Evolutionary conservation across 2,888 invertebrate genomes (phyloP).

Genomic region (Teleogryllus oceanicus): DNA sequence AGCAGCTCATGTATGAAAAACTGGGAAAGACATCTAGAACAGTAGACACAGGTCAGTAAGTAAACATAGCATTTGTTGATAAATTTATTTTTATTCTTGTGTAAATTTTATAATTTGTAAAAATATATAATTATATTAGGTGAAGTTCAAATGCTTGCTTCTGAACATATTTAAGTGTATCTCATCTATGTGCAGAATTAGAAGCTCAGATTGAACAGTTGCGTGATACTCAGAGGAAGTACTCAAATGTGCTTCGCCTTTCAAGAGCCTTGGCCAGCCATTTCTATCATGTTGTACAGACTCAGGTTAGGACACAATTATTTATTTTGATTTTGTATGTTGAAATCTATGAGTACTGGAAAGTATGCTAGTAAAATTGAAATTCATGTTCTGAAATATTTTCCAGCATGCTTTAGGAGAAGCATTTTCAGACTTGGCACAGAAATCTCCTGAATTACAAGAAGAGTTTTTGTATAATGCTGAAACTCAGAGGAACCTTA

Average conservation of each 20-base stretch:
- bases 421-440: slow-evolving; percentile 90
- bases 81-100: neutral
- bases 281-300: slow-evolving; percentile 81
- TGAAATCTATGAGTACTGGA: neutral
- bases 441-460: slow-evolving; percentile 93
- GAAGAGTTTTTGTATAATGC: slow-evolving; percentile 93
- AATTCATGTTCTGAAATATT: slow-evolving; percentile 32
- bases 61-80: neutral
- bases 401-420: slow-evolving; percentile 82
- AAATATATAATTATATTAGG: neutral
- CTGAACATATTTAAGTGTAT: neutral
- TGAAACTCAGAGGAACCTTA: slow-evolving; percentile 89
- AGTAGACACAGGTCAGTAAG: slow-evolving; percentile 69
- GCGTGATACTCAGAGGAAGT: slow-evolving; percentile 91
- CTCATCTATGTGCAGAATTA: slow-evolving; percentile 61
- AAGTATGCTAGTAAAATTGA: slow-evolving; percentile 20
- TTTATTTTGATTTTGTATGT: slow-evolving; percentile 20
- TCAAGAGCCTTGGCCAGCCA: slow-evolving; percentile 82
- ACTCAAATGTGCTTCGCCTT: slow-evolving; percentile 80
- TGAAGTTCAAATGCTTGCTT: neutral
- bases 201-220: slow-evolving; percentile 91
- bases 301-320: slow-evolving; percentile 53
- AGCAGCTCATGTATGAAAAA: slow-evolving; percentile 93
- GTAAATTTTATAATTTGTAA: neutral
- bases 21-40: slow-evolving; percentile 90